phyloP scores from a whole-genome alignment of 2,888 invertebrate species.

The Spilosoma lubricipeda region DNA sequence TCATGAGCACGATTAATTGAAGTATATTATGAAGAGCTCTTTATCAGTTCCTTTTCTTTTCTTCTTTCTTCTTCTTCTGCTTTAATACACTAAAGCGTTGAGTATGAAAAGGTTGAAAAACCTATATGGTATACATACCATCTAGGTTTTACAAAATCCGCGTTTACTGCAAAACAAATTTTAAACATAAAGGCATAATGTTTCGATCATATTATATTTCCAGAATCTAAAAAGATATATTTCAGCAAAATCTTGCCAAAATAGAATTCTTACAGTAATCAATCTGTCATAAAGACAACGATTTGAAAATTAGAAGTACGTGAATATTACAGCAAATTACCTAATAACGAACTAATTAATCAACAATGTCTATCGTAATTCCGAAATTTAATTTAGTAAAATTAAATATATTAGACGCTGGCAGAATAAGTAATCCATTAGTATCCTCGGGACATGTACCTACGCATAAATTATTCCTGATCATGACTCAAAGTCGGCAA shows the following conservation, averaged over 20 bases:
- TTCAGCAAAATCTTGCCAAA: neutral
- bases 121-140: no score
- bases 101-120: no score
- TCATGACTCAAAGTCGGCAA: constrained; percentile 17
- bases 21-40: no score
- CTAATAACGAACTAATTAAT: neutral
- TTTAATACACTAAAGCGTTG: no score
- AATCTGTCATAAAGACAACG: neutral
- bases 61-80: no score
- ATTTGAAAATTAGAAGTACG: neutral
- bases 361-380: neutral
- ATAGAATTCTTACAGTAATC: neutral
- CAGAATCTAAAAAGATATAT: no score
- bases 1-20: no score
- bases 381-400: neutral
- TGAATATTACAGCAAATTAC: neutral
- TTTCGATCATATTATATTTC: no score
- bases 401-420: neutral
- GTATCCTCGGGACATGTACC: constrained; percentile 6
- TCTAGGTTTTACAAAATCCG: no score
- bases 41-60: no score
- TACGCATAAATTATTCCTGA: constrained; percentile 34
- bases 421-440: constrained; percentile 20
- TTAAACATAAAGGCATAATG: no score
- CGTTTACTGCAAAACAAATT: no score